Evolutionary conservation across 1,140 invertebrate species (phyloP), one percentile per base, ranked within the genome.

Genomic region (Homalodisca vitripennis): DNA sequence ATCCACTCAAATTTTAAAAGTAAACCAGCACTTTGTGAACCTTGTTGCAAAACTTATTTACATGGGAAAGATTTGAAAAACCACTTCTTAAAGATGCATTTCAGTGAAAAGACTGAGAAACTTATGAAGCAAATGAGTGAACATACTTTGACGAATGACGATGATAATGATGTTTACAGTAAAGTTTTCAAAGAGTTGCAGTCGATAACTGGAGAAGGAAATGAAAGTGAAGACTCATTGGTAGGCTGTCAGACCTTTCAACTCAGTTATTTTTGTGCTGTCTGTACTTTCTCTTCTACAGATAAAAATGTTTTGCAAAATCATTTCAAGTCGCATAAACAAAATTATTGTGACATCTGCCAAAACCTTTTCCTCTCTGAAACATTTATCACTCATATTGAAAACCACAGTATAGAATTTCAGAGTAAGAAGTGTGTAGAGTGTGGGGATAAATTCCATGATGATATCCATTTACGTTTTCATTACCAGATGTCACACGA

Each of bases 161-260:
- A 60, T 1, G 29, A 26, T 27, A 60, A 60, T 27, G 55, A 60
- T 10, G 55, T 60, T 10, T 60, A 60, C 26, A 60, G 24, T 24
- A 60, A 60, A 60, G 55, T 60, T 1, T 60, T 60, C n/a, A 60
- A 60, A 29, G 55, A 60, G 26, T 27, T 60, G 14, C 55, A 60
- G 29, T 22, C 26, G 3, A 13, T 60, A 12, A 60, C 55, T 60
- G 55, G 55, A 27, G 55, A 60, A 60, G 55, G 55, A 26, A 60
- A 60, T 60, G 55, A 60, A 10, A 60, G 55, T 30, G 55, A 60
- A 60, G 55, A 26, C 29, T 2, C 26, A 6, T 41, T 41, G 17
- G 6, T 17, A 6, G 34, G 6, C 17, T n/a, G n/a, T n/a, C n/a
- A n/a, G n/a, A n/a, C n/a, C n/a, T n/a, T n/a, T n/a, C 34, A 41